Evolutionary conservation across 1,140 invertebrate species (phyloP).

Genomic region (Vanessa tameamea): DNA sequence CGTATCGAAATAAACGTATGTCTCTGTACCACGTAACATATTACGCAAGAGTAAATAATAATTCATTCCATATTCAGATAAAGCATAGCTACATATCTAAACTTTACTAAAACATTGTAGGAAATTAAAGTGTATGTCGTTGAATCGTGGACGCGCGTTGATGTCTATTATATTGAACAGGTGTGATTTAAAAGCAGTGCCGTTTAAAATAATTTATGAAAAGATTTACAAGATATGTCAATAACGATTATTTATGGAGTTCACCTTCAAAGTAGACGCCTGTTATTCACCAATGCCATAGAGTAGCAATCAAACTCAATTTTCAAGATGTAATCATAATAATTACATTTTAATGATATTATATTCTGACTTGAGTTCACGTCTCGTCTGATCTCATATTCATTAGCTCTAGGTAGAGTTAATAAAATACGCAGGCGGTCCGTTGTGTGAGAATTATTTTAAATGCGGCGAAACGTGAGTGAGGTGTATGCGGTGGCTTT

Average conservation of each 20-base stretch:
- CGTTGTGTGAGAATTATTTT: slow-evolving; percentile 36
- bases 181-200: slow-evolving; percentile 22
- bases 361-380: slow-evolving; percentile 41
- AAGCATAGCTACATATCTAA: no score
- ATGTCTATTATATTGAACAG: slow-evolving; percentile 54
- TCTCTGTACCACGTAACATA: not conserved
- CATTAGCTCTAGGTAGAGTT: slow-evolving; percentile 18
- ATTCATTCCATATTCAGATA: no score
- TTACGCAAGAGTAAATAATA: no score
- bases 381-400: slow-evolving; percentile 23
- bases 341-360: slow-evolving; percentile 45
- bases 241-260: slow-evolving; percentile 17
- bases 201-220: not conserved
- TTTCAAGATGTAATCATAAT: slow-evolving; percentile 39
- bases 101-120: no score
- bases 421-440: slow-evolving; percentile 34
- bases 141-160: slow-evolving; percentile 44
- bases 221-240: slow-evolving; percentile 1
- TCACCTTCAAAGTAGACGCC: slow-evolving; percentile 30
- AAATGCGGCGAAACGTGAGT: slow-evolving; percentile 34
- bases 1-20: not conserved
- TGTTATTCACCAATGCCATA: slow-evolving; percentile 36
- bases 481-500: slow-evolving; percentile 29
- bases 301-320: slow-evolving; percentile 29
- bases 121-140: not conserved